Percentiles rank a stretch among this genome's conserved stretches.
These are phyloP conservation scores for Scomberomorus guttatus DNA, from an alignment of 2,797 vertebrate species.

Conservation along the genomic window DNA sequence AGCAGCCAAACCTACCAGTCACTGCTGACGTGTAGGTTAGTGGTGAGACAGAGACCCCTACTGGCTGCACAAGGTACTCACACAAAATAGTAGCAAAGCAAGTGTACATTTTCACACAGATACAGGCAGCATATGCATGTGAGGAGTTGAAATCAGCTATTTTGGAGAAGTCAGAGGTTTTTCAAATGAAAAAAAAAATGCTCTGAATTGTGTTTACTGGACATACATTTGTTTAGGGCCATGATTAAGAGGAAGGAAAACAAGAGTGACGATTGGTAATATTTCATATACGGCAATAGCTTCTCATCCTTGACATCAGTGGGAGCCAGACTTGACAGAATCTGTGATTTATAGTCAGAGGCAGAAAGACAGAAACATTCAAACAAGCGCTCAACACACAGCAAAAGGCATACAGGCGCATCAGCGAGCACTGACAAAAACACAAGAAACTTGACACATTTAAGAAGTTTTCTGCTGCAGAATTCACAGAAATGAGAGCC, in stretches of 20 bases:
- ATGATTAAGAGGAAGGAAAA: conserved; percentile 29
- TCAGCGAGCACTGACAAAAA: conserved; percentile 39
- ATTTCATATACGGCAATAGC: conserved; percentile 34
- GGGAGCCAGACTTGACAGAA: conserved; percentile 41
- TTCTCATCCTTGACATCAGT: conserved; percentile 52
- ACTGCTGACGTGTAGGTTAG: conserved; percentile 24
- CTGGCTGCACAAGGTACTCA: conserved; percentile 52
- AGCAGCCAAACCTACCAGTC: background rate
- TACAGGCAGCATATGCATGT: conserved; percentile 1
- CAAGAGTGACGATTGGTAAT: conserved; percentile 3
- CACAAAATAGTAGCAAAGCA: conserved; percentile 8
- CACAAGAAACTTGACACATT: conserved; percentile 44
- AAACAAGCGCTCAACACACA: conserved; percentile 11
- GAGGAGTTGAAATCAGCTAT: conserved; percentile 16
- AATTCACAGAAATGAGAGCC: conserved; percentile 54
- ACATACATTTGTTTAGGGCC: background rate
- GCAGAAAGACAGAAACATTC: conserved; percentile 19
- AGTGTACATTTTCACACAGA: conserved; percentile 7
- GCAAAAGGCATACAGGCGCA: conserved; percentile 8
- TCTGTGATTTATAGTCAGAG: conserved; percentile 40
- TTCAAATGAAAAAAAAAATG: conserved; percentile 3
- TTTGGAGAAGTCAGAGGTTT: conserved; percentile 20
- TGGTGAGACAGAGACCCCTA: conserved; percentile 75
- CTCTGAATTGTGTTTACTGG: background rate
- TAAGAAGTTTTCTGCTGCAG: conserved; percentile 44